Evolutionary conservation across 30 jellyfish, hydroid and myxozoan species (phyloP), one percentile per base, ranked within the genome.

Genomic region (Turritopsis rubra): DNA sequence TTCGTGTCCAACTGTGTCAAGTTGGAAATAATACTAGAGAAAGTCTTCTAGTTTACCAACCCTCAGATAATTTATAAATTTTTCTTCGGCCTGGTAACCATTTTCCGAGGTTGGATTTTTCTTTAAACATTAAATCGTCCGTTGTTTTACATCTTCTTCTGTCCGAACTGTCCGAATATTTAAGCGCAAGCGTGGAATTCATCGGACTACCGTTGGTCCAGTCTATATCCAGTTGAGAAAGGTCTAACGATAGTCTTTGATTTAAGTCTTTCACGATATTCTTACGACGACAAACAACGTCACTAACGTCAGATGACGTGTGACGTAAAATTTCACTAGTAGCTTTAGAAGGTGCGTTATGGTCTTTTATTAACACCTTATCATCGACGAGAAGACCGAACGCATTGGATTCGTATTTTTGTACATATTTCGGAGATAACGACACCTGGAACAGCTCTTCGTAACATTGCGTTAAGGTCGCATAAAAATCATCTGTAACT

Each of bases 361-460:
- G 31, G 30, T 17, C 31, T 72, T 52, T 72, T 22, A 22, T 3
- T 41, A 41, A 41, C n/a, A 18, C 28, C 52, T 72, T 72, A 26
- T 26, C 81, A 72, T 72, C 31, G 1, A 26, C 8, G 1, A 52
- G 22, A 16, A 22, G 60, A 22, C 8, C 28, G 1, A 41, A 41
- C 13, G 9, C 13, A 13, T 13, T 41, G 5, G 84, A 76, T 28
- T 22, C 68, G n/a, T 52, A 18, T 28, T 52, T 29, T 52, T 76
- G 65, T 19, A 25, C 52, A 76, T 28, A 83, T 66, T 86, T 86
- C 1, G 74, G 71, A 18, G 94, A 31, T 17, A 91, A 86, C 68
- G 97, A 85, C 52, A 88, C 97, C 16, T 91, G 89, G 65, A 91
- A 91, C 18, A 91, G 85, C 68, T 91, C 97, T 54, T 91, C 96